Base-by-base conservation (phyloP, 2,797 vertebrate genomes). In the Acrossocheilus fasciatus region DNA sequence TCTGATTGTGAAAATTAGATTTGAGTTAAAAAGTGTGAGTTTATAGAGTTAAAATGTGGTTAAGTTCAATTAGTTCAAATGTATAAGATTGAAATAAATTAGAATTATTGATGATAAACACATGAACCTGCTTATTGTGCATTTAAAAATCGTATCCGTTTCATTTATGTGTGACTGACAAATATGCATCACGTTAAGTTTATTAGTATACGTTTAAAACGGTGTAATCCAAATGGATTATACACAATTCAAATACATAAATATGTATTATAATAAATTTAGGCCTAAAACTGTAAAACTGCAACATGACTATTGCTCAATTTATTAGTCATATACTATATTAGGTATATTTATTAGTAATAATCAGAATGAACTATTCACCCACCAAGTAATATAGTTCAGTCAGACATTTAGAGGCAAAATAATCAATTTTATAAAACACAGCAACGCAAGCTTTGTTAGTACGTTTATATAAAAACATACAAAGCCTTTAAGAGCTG, bases 391-490 rank as follows among this genome's bases (percentile, higher is more conserved):
- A n/a, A 59, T 41, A n/a, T 23, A 20, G 26, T 75, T 72, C 45
- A 54, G 23, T 54, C 15, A 36, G 30, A 57, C 7, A 41, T 78
- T 59, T 41, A 39, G 12, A 59, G 20, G 75, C 54, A 79, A 39
- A 59, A 62, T 26, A 26, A 18, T 41, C 34, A 0, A 7, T 26
- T 59, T 79, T 18, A 20, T 45, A 20, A 45, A 64, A 30, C 57
- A 64, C 30, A 39, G n/a, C 39, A 20, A 12, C 57, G 20, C 59
- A 45, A 79, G 57, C 57, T 62, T 64, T 45, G 57, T 45, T 79
- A 79, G 77, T 20, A 79, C 10, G 15, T 64, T 64, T 11, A 12
- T 79, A 18, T 64, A 62, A 54, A 77, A 43, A 79, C 54, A 45
- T 45, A 64, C 54, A 45, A 45, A n/a, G 39, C 17, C 39, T 80